Evolutionary conservation across 2,797 vertebrate species (phyloP), one percentile per base, ranked within the genome.

Genomic region (Melanotaenia pygmaea): DNA sequence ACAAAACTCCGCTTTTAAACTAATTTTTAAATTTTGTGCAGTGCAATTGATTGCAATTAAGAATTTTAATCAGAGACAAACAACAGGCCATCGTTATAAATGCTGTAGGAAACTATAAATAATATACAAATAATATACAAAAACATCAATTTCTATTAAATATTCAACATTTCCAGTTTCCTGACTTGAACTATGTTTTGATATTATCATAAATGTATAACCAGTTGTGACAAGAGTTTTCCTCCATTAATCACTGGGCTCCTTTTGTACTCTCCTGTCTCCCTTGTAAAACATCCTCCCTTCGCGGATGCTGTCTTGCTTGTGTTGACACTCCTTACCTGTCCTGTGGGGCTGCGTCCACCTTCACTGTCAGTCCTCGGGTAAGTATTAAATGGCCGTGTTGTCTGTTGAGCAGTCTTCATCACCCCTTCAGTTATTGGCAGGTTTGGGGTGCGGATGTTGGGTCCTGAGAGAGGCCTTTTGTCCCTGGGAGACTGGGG

Each of bases 341-440:
- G 97, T 77, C 91, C 85, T 0, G 89, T 91, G 35, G 94, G 88
- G 35, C 92, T 96, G 71, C 96, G 90, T 67, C 93, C 89, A 0
- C 95, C 93, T 64, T 97, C 95, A 13, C 95, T 96, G 74, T 98
- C 97, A 0, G 96, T 93, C 71, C 97, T 90, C 0, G 97, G 97
- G 86, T 97, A 98, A 0, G 97, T 98, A 88, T 98, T 97, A 74
- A 98, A 98, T 0, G 97, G 96, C 63, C 96, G 88, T 3, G 93
- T 86, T 0, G 83, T 90, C 87, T 95, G 96, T 56, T 95, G 95
- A 0, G 94, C 83, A 0, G 94, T 92, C 87, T 96, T 97, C 34
- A 89, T 88, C 70, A 92, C 91, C 0, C 95, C 95, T 3, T 96
- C 94, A 0, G 94, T 88, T 13, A 94, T 68, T 0, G 95, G 95